These are phyloP conservation scores for Drosophila erecta DNA, from an alignment of 1,140 invertebrate genomes.

Conservation along the genomic window DNA sequence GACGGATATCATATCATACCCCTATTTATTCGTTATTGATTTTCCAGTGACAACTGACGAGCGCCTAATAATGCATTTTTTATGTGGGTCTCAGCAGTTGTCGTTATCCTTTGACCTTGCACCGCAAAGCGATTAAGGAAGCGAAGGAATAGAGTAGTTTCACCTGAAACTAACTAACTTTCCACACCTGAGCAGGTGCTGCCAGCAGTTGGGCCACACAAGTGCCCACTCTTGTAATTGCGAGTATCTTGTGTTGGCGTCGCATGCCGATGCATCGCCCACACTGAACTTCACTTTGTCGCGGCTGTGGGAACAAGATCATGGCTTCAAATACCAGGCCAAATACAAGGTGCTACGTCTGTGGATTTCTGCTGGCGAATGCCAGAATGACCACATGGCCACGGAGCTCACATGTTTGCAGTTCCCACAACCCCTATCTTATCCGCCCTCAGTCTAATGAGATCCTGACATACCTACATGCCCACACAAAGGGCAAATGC, in stretches of 20 bases:
- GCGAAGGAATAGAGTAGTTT: neutral
- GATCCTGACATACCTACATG: slow-evolving; percentile 50
- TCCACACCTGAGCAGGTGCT: neutral
- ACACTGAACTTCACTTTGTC: slow-evolving; percentile 26
- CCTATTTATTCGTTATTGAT: slow-evolving; percentile 40
- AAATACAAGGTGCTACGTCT: slow-evolving; percentile 9
- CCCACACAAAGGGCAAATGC: neutral
- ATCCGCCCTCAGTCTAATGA: slow-evolving; percentile 59
- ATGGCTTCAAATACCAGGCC: slow-evolving; percentile 11
- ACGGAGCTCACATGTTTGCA: slow-evolving; percentile 47
- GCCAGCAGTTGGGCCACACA: no score
- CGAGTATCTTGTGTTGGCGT: slow-evolving; percentile 24
- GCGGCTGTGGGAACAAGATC: slow-evolving; percentile 24
- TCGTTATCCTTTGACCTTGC: slow-evolving; percentile 15
- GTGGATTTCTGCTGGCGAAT: neutral
- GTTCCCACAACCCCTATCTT: slow-evolving; percentile 52
- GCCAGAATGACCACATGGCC: slow-evolving; percentile 41
- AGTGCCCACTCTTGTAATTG: neutral
- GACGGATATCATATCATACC: slow-evolving; percentile 41
- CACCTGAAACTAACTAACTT: neutral
- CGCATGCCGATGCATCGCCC: slow-evolving; percentile 13
- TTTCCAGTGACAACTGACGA: slow-evolving; percentile 15
- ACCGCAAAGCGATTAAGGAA: no score
- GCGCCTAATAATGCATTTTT: slow-evolving; percentile 49
- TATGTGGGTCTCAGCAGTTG: slow-evolving; percentile 39